phyloP scores from a whole-genome alignment of 2,113 vertebrate species.

The Alces alces region DNA sequence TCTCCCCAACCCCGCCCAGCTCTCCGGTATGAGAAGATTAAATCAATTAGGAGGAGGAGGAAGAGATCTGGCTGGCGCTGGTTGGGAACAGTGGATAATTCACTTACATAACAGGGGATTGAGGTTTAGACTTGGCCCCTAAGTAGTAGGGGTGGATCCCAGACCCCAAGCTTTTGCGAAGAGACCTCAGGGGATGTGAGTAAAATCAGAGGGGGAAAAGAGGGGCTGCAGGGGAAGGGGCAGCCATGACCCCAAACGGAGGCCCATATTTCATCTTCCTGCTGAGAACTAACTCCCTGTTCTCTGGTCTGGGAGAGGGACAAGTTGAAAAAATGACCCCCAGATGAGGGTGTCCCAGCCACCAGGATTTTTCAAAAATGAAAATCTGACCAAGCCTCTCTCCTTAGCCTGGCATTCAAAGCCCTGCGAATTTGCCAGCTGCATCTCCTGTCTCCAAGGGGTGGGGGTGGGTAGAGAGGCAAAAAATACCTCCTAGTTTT shows the following conservation, averaged over 20 bases:
- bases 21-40: conserved; percentile 73
- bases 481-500: neutral
- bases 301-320: neutral
- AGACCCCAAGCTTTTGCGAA: neutral
- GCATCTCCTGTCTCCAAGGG: neutral
- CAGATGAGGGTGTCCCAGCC: neutral
- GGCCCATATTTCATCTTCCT: neutral
- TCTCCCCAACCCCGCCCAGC: conserved; percentile 55
- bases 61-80: conserved; percentile 59
- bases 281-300: neutral
- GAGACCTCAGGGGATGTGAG: neutral
- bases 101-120: conserved; percentile 72
- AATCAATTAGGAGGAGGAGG: conserved; percentile 72
- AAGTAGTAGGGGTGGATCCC: neutral
- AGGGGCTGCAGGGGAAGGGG: neutral
- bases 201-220: neutral
- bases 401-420: conserved; percentile 14
- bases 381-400: conserved; percentile 9
- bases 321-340: conserved; percentile 31
- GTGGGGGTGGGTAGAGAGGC: neutral
- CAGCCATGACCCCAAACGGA: neutral
- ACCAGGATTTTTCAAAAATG: neutral
- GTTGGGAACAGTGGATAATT: conserved; percentile 69
- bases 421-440: neutral
- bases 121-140: conserved; percentile 49